Base-by-base conservation (phyloP, 2,797 vertebrate species). In the Smutsia gigantea region DNA sequence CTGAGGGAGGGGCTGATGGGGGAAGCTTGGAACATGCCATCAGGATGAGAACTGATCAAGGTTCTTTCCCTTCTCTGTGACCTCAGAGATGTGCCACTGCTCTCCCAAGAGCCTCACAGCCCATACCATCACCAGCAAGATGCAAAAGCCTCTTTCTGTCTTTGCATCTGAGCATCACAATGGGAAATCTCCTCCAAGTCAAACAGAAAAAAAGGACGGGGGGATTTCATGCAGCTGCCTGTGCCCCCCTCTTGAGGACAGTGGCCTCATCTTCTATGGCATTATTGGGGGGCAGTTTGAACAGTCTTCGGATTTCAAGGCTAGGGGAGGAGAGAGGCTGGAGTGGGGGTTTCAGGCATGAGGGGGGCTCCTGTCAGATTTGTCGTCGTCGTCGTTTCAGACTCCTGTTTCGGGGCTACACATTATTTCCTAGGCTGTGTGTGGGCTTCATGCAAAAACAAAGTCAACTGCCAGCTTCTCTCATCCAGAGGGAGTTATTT, bases 321-420 rank as follows among this genome's bases (percentile, higher is more conserved):
- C 39, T 87, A 39, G 11, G 2, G n/a, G 55, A 95, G 23, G 68
- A 69, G 42, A 79, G 21, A 93, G 78, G 64, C 87, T n/a, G 10
- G 39, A 23, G 4, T n/a, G 10, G 34, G 27, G 4, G 25, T 29
- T 49, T 97, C 84, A 78, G 85, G 49, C 74, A 83, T 93, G 94
- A 94, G 74, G 93, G 86, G 78, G 64, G 59, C 83, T 96, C 87
- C 86, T 97, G 91, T 94, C 77, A 91, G 95, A 61, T 96, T 93
- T 46, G 39, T 51, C 79, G 77, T 29, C 64, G 71, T 75, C 37
- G 53, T 53, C 27, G 93, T 91, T 94, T 96, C 86, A 94, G 75
- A 95, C 74, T 94, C 96, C 84, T 90, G 49, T 97, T 96, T 96
- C 86, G 66, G 25, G 87, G 96, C 95, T 95, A 92, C 93, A 92